phyloP scores from a whole-genome alignment of 1,140 invertebrate species.

The Drosophila serrata region DNA sequence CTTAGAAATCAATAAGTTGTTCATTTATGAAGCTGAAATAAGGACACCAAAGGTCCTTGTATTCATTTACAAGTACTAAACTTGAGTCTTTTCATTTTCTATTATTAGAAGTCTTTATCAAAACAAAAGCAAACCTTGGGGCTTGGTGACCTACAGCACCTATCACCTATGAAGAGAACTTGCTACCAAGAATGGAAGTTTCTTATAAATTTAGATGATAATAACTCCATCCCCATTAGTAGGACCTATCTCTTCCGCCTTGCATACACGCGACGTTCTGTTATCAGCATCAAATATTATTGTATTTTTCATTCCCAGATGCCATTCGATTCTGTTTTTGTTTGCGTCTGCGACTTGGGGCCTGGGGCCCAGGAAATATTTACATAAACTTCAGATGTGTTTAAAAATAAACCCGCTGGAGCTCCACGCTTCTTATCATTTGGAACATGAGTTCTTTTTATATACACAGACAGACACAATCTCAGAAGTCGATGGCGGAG shows the following conservation, averaged over 20 bases:
- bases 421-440: conserved; percentile 70
- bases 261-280: conserved; percentile 14
- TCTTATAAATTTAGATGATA: neutral
- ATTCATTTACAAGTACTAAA: neutral
- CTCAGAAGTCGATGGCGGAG: conserved; percentile 21
- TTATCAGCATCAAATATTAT: conserved; percentile 80
- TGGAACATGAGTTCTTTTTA: conserved; percentile 71
- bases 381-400: conserved; percentile 80
- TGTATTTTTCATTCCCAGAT: conserved; percentile 58
- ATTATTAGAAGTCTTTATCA: neutral
- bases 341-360: conserved; percentile 53
- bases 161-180: neutral
- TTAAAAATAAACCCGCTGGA: conserved; percentile 71
- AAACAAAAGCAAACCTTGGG: neutral
- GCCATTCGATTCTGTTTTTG: conserved; percentile 58
- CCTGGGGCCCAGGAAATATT: conserved; percentile 70
- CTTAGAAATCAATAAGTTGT: neutral
- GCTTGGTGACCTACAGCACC: neutral
- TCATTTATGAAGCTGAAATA: neutral
- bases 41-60: neutral
- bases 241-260: conserved; percentile 1
- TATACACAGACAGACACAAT: conserved; percentile 15
- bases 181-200: neutral
- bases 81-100: neutral
- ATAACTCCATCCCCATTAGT: neutral